These are phyloP conservation scores for Paramacrobiotus metropolitanus DNA, from an alignment of 1,140 invertebrate genomes.

Conservation along the genomic window DNA sequence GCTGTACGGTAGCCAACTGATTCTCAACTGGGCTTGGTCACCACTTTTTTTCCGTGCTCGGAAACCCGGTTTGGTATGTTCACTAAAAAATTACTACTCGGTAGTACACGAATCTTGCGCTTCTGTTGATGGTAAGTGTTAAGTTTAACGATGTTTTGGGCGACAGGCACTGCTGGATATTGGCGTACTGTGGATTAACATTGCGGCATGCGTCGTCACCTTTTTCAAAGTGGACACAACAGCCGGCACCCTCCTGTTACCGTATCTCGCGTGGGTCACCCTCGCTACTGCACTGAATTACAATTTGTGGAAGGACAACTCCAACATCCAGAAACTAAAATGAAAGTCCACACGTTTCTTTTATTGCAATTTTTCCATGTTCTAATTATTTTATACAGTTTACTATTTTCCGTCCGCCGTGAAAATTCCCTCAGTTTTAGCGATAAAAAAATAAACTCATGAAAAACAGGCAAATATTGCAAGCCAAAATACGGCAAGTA, in stretches of 20 bases:
- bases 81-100: background rate
- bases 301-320: constrained; percentile 37
- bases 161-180: constrained; percentile 47
- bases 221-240: constrained; percentile 41
- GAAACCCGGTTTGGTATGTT: constrained; percentile 43
- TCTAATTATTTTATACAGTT: too few relatives aligned
- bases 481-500: too few relatives aligned
- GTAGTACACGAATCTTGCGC: background rate
- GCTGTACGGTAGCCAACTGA: constrained; percentile 46
- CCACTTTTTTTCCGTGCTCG: constrained; percentile 56
- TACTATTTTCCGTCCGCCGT: too few relatives aligned
- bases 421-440: too few relatives aligned
- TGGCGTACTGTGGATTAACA: constrained; percentile 33
- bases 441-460: too few relatives aligned
- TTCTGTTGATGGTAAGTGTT: background rate
- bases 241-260: constrained; percentile 44
- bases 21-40: constrained; percentile 61
- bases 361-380: too few relatives aligned
- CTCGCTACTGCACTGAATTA: constrained; percentile 41
- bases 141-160: background rate
- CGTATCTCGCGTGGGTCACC: constrained; percentile 51
- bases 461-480: too few relatives aligned
- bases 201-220: constrained; percentile 32
- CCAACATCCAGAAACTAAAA: too few relatives aligned
- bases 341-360: too few relatives aligned